Base-by-base conservation (phyloP, 2,888 invertebrate genomes). In the Ischnus inquisitorius region DNA sequence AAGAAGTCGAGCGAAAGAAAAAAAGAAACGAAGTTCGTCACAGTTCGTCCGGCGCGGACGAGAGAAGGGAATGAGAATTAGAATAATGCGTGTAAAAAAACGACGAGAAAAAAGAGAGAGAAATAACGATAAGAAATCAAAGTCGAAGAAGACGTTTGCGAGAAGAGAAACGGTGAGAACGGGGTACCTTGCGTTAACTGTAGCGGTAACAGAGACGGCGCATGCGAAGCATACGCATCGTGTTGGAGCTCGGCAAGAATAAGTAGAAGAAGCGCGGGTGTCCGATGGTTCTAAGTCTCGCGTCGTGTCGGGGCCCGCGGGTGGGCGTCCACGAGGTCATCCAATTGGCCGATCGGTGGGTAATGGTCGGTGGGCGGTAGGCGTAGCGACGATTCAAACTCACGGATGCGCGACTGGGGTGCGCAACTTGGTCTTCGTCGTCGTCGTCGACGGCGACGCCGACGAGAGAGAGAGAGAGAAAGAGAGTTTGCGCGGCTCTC, bases 321-420 rank as follows among this genome's bases (percentile, higher is more conserved):
- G 90, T 92, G 91, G 92, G 93, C 93, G 92, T 91, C 88, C 84
- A 91, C 89, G 89, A 88, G 91, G 90, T 90, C 89, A 85, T 88
- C 91, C 91, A 92, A 93, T 93, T 93, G 92, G 92, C 88, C 90
- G 92, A 91, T 92, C 90, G 89, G 85, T 86, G 85, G 92, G 91
- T 92, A 93, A 93, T 93, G 92, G 92, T 92, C 86, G 93, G 90
- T 93, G 92, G 93, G 93, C 93, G 93, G 90, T 83, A 83, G 89
- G 89, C 92, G 91, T 86, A 89, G 88, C 90, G 86, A 88, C 84
- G 83, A 85, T 87, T 82, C 78, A 82, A 65, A 77, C 79, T 82
- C 87, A 88, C 88, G 81, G 86, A 90, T 93, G 92, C 92, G 92
- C 91, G 86, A 84, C 88, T 84, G 76, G 88, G 89, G 91, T 92